These are phyloP conservation scores for Datnioides undecimradiatus DNA, from an alignment of 2,113 vertebrate genomes.

Conservation along the genomic window DNA sequence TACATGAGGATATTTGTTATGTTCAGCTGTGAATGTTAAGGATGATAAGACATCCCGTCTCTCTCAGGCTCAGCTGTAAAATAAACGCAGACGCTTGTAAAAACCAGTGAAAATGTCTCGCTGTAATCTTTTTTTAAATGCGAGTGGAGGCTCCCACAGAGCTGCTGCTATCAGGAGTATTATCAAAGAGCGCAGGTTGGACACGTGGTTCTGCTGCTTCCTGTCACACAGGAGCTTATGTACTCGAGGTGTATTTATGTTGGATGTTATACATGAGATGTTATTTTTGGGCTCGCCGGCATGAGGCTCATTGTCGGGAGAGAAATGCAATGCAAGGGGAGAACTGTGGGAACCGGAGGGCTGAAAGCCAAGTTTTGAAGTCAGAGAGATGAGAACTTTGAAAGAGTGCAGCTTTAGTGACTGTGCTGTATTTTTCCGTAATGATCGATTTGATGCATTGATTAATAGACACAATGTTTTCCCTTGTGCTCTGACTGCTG, in stretches of 20 bases:
- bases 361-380: conserved; percentile 39
- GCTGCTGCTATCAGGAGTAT: background rate
- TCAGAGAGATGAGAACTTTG: conserved; percentile 7
- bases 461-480: conserved; percentile 8
- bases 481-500: background rate
- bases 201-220: conserved; percentile 15
- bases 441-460: conserved; percentile 26
- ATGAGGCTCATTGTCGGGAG: conserved; percentile 1
- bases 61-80: background rate
- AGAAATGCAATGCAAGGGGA: conserved; percentile 33
- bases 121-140: background rate
- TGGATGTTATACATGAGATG: conserved; percentile 20
- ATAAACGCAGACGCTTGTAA: background rate
- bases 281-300: conserved; percentile 36
- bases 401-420: conserved; percentile 1
- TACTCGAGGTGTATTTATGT: conserved; percentile 38
- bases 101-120: background rate
- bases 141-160: background rate
- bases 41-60: background rate
- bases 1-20: background rate
- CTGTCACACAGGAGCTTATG: background rate
- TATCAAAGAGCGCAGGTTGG: background rate
- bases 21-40: background rate
- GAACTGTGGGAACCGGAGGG: conserved; percentile 33
- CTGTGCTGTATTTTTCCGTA: background rate